Percentiles rank a stretch among this genome's conserved stretches.
These are phyloP conservation scores for Ictidomys tridecemlineatus DNA, from an alignment of 2,113 vertebrate genomes.

Conservation along the genomic window DNA sequence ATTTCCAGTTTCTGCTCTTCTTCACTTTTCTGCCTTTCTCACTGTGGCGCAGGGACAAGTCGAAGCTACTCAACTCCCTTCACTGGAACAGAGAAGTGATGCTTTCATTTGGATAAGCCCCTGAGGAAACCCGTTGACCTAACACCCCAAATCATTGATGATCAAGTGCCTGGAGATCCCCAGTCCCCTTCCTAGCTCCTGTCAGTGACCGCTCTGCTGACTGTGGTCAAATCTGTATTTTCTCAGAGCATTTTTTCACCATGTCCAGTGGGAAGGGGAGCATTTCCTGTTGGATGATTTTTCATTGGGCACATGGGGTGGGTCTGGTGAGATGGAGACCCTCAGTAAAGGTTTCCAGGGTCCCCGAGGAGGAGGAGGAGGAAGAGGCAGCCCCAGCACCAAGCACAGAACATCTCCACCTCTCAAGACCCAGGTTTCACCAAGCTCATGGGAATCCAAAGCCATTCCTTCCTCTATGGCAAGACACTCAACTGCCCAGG, in stretches of 20 bases:
- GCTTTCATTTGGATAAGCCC: background rate
- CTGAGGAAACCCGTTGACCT: background rate
- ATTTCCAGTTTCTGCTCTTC: background rate
- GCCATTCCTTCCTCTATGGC: background rate
- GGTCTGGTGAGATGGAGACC: background rate
- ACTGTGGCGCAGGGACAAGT: background rate
- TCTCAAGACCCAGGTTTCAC: background rate
- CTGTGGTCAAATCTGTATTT: background rate
- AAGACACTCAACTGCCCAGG: background rate
- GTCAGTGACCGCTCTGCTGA: background rate
- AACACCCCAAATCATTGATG: too few relatives aligned
- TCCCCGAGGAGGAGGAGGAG: background rate
- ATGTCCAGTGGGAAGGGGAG: background rate
- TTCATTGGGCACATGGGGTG: fast-evolving
- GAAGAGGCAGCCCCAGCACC: background rate
- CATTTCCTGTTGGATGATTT: background rate
- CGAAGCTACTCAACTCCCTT: background rate
- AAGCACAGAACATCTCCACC: background rate
- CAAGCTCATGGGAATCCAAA: background rate
- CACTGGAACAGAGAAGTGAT: background rate
- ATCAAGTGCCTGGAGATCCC: background rate
- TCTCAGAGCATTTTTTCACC: background rate
- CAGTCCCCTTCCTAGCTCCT: background rate
- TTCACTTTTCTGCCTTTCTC: background rate
- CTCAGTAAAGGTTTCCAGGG: background rate